Percentiles rank a stretch among this genome's conserved stretches.
Conservation (phyloP, 2,888 invertebrate genomes). For the Conistra vaccinii region DNA sequence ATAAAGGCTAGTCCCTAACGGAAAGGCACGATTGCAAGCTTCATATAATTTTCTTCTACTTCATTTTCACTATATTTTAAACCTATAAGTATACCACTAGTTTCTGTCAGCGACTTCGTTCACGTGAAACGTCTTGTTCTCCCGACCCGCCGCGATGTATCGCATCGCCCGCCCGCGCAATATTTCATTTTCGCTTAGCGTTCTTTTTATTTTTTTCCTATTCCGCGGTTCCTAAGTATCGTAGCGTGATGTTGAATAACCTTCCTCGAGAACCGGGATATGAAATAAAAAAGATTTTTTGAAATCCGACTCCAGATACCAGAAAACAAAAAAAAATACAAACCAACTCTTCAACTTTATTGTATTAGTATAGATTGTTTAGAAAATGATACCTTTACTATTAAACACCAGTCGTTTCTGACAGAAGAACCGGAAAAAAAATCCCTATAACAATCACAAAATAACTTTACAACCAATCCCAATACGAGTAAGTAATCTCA, state of each 20-base stretch:
- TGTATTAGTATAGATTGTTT: too few relatives aligned
- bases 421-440: neutral
- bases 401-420: too few relatives aligned
- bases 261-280: neutral
- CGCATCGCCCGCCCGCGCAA: neutral
- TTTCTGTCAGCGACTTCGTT: neutral
- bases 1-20: neutral
- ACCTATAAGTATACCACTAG: neutral
- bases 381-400: neutral
- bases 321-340: neutral
- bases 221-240: neutral
- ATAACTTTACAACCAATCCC: neutral
- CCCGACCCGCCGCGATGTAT: neutral
- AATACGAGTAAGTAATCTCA: slow-evolving; percentile 10
- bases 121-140: neutral
- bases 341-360: neutral
- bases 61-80: neutral
- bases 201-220: neutral
- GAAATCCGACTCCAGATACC: neutral
- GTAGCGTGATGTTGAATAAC: neutral
- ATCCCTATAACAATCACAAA: neutral
- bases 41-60: neutral
- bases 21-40: neutral
- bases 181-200: neutral
- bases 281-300: neutral